Conservation (phyloP, 2,113 vertebrate genomes). For the Scomber colias region DNA sequence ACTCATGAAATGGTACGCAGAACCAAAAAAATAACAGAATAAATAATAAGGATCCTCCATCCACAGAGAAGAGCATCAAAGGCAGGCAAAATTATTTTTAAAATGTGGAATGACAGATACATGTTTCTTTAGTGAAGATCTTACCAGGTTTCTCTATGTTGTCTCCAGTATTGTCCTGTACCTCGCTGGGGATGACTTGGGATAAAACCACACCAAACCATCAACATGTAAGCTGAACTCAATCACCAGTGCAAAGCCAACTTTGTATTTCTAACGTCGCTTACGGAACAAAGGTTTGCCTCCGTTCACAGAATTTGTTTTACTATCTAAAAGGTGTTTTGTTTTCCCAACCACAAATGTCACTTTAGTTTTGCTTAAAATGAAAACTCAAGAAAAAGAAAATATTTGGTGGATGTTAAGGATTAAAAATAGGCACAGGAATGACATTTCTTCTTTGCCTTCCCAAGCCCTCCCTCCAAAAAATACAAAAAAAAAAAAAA, state of each 20-base stretch:
- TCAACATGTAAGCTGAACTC: conserved; percentile 65
- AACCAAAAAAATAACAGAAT: conserved; percentile 49
- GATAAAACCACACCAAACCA: conserved; percentile 84
- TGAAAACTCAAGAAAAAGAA: background rate
- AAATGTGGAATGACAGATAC: conserved; percentile 60
- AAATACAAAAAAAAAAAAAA: no score
- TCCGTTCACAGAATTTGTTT: background rate
- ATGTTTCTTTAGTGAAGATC: conserved; percentile 57
- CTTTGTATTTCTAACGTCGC: conserved; percentile 34
- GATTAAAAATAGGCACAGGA: background rate
- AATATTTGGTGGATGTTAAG: background rate
- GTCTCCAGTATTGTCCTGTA: conserved; percentile 85
- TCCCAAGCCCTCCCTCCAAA: no score
- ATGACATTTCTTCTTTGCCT: background rate
- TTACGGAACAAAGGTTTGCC: conserved; percentile 7
- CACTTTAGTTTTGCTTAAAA: background rate
- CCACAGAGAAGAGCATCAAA: conserved; percentile 40
- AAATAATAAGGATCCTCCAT: conserved; percentile 25
- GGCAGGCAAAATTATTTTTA: conserved; percentile 55
- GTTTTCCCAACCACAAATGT: background rate
- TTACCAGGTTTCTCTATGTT: conserved; percentile 86
- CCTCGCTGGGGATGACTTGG: conserved; percentile 86
- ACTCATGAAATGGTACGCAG: conserved; percentile 58
- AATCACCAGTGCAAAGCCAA: conserved; percentile 39
- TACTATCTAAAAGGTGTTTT: background rate